Evolutionary conservation across 2,113 vertebrate genomes (phyloP).

Genomic region (Megalops atlanticus): DNA sequence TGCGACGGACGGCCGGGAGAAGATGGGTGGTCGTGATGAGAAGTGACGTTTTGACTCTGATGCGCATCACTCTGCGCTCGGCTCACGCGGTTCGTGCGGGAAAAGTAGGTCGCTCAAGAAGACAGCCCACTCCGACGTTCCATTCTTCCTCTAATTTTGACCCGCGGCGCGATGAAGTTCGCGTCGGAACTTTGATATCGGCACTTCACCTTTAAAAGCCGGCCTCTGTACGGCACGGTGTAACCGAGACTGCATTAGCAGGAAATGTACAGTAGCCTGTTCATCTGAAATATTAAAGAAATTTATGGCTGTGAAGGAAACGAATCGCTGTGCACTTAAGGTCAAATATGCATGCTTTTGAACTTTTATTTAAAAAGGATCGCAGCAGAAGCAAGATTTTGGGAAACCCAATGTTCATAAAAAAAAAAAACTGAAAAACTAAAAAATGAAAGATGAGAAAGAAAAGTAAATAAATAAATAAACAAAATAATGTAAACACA

Average conservation of each 20-base stretch:
- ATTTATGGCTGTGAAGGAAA: too few relatives aligned
- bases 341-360: too few relatives aligned
- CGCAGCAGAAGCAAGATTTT: too few relatives aligned
- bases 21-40: background rate
- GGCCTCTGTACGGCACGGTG: too few relatives aligned
- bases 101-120: constrained; percentile 32
- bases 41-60: constrained; percentile 22
- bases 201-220: background rate
- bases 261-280: background rate
- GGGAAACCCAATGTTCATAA: too few relatives aligned
- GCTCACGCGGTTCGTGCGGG: background rate
- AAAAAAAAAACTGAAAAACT: too few relatives aligned
- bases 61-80: constrained; percentile 5
- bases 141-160: background rate
- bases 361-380: too few relatives aligned
- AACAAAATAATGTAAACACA: too few relatives aligned
- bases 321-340: too few relatives aligned
- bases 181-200: background rate
- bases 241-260: too few relatives aligned
- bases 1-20: background rate
- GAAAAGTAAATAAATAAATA: too few relatives aligned
- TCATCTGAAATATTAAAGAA: background rate
- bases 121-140: constrained; percentile 15
- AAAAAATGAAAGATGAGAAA: too few relatives aligned
- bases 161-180: background rate